Evolutionary conservation across 2,113 vertebrate species (phyloP), one percentile per base, ranked within the genome.

Genomic region (Gnathonemus echidnorhynchus): DNA sequence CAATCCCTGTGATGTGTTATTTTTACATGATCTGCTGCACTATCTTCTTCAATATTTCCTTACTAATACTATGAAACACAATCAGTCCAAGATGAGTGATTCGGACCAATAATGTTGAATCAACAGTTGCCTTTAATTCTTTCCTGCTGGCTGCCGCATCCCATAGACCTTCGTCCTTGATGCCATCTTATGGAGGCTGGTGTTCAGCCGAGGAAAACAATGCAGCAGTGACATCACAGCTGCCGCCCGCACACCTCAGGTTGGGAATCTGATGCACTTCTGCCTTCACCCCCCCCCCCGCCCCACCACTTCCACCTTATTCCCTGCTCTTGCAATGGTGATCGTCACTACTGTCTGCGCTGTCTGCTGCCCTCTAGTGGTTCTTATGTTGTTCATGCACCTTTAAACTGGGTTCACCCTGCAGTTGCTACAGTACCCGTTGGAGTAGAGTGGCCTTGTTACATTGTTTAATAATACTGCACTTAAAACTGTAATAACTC

Each of bases 121-220:
- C 94, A 94, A 93, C 92, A 93, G 96, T 96, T 95, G 93, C 58
- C 97, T 95, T 97, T 96, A 96, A 97, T 97, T 97, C 95, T 97
- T 94, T 96, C 95, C 94, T 91, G 90, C 96, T 95, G 94, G 95
- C 97, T 96, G 94, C 96, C 92, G 95, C 96, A 92, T 97, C 96
- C 96, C 97, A 95, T 98, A 99, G 98, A 99, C 96, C 96, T 93
- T 99, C 97, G 95, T 99, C 97, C 97, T 99, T 97, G 98, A 99
- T 96, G 95, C 96, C 97, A 91, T 99, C 97, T 98, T 99, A 96
- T 97, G 98, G 98, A 99, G 98, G 95, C 96, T 98, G 97, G 97
- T 98, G 96, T 98, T 98, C 98, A 98, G 94, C 97, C 96, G 97
- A 97, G 98, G 98, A 96, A 99, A 97, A 97, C 97, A 96, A 95